Evolutionary conservation across 2,113 vertebrate species (phyloP), one percentile per base, ranked within the genome.

Genomic region (Marmota flaviventris): DNA sequence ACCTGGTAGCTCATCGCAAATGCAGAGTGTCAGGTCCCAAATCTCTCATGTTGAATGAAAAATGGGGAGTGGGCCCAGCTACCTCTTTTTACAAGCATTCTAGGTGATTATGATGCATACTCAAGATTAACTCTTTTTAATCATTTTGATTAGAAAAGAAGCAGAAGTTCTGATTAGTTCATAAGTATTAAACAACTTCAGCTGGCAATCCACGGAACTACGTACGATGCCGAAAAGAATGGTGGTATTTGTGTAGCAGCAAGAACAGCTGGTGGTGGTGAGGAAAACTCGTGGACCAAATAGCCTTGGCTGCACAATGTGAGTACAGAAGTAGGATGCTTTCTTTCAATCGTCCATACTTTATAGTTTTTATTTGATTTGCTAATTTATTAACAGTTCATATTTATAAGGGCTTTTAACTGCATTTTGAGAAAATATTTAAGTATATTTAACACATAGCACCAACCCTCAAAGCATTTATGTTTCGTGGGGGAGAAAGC

Each of bases 141-240:
- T 95, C 29, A n/a, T 58, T 61, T 78, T 42, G 8, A 13, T 92
- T 8, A 85, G 37, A 61, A 78, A 85, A 83, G 9, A 0, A 25
- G 4, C 0, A 16, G 10, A 51, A 32, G 4, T 0, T 0, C 14
- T 45, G 7, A 27, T 63, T 75, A 39, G 18, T 0, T 45, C 56
- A 73, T n/a, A 85, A 85, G 13, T 61, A 17, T 82, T 75, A 61
- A 76, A 77, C 9, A 63, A 29, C 24, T 48, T 93, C 20, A 73
- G 5, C 9, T 70, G 11, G 37, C 67, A 22, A 76, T 58, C 70
- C 11, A 20, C n/a, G 16, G 45, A 17, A 32, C 22, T 10, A 14
- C 2, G 0, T 10, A 14, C 2, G 0, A 51, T 0, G 25, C 78
- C 77, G 75, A 0, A 17, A 37, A 42, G 9, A 45, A 56, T 0